A percentile compares a stretch with the other conserved stretches of the same genome.
Evolutionary conservation across 2,113 vertebrate genomes (phyloP).

Genomic region (Vanacampus margaritifer): DNA sequence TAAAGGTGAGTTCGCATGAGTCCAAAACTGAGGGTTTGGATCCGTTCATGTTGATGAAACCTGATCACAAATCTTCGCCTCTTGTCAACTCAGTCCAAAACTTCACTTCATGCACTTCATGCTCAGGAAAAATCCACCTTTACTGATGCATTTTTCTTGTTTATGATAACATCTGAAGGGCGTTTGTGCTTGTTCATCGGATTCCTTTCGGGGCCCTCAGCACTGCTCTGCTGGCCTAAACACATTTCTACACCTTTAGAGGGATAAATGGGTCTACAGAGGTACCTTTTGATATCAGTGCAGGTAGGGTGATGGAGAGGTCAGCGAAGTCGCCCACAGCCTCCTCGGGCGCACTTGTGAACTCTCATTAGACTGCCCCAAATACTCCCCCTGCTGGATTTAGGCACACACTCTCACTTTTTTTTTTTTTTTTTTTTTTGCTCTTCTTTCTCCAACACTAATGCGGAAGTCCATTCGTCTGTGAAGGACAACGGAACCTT

Average conservation of each 20-base stretch:
- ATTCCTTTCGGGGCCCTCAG: background rate
- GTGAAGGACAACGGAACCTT: slow-evolving; percentile 76
- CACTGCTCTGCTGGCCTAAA: background rate
- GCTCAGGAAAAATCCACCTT: background rate
- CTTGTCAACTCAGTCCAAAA: background rate
- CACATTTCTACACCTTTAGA: slow-evolving; percentile 5
- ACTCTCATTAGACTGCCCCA: slow-evolving; percentile 28
- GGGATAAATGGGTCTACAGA: background rate
- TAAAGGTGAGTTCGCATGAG: too few relatives aligned
- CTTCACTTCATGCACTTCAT: background rate
- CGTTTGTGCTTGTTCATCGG: slow-evolving; percentile 3
- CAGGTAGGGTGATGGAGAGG: slow-evolving; percentile 25
- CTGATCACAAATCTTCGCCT: background rate
- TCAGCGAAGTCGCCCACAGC: slow-evolving; percentile 30
- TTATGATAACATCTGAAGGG: background rate
- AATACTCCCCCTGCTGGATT: slow-evolving; percentile 15
- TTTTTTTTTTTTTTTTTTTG: slow-evolving; percentile 21
- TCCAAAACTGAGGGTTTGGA: too few relatives aligned
- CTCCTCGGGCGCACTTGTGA: slow-evolving; percentile 18
- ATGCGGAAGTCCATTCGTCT: slow-evolving; percentile 64
- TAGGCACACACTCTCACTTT: background rate
- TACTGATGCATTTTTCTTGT: background rate
- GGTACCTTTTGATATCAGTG: slow-evolving; percentile 21
- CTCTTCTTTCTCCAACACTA: slow-evolving; percentile 53
- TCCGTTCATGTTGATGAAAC: background rate